A percentile compares a stretch with the other conserved stretches of the same genome.
These are phyloP conservation scores for Acanthurus lineatus DNA, from an alignment of 2,797 vertebrate species.

Conservation along the genomic window DNA sequence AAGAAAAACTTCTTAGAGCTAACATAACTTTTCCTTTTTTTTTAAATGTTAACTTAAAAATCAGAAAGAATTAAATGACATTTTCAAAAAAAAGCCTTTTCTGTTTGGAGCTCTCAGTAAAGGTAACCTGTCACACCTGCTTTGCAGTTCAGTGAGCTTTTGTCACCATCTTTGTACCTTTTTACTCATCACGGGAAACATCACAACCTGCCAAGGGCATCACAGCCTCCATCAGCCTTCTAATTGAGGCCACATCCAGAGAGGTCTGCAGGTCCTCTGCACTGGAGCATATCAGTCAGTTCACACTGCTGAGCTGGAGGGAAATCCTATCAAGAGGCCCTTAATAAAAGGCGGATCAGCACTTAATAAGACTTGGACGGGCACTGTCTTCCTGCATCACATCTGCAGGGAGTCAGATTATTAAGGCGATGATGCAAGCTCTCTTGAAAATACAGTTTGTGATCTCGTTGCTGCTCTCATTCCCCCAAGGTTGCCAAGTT, in stretches of 20 bases:
- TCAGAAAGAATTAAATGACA: no score
- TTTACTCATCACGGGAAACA: slow-evolving; percentile 39
- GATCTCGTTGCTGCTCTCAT: slow-evolving; percentile 39
- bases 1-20: no score
- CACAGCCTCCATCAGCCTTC: slow-evolving; percentile 45
- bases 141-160: slow-evolving; percentile 37
- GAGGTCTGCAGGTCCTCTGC: slow-evolving; percentile 58
- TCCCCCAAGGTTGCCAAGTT: slow-evolving; percentile 28
- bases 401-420: slow-evolving; percentile 60
- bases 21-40: no score
- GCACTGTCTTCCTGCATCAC: slow-evolving; percentile 41
- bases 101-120: slow-evolving; percentile 7
- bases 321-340: slow-evolving; percentile 65
- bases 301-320: slow-evolving; percentile 52
- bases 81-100: no score
- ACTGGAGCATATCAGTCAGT: slow-evolving; percentile 63
- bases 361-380: slow-evolving; percentile 66
- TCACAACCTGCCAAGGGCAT: slow-evolving; percentile 37
- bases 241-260: slow-evolving; percentile 73
- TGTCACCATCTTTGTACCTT: slow-evolving; percentile 32
- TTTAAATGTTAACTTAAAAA: no score
- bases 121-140: slow-evolving; percentile 10
- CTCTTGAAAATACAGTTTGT: slow-evolving; percentile 48
- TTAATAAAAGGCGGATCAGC: slow-evolving; percentile 75
- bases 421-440: slow-evolving; percentile 56